These are phyloP conservation scores for Cyanoderma ruficeps DNA, from an alignment of 2,113 vertebrate genomes.

Conservation along the genomic window DNA sequence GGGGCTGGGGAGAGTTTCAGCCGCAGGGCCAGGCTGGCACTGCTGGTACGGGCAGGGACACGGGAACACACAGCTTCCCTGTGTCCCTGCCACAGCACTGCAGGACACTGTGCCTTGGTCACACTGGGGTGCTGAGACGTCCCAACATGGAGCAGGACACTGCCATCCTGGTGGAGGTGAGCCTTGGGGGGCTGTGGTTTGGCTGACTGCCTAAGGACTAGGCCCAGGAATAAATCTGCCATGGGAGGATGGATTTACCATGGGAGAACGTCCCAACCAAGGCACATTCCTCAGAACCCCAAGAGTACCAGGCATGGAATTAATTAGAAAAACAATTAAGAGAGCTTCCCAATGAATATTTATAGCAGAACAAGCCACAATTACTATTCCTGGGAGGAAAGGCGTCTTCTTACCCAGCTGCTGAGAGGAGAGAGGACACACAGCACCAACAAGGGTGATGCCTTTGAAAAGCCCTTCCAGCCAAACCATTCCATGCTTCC, in stretches of 20 bases:
- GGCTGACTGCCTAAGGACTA: not conserved
- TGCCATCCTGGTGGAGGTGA: not conserved
- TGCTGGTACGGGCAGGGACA: fast-evolving
- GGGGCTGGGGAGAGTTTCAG: not conserved
- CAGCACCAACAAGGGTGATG: fast-evolving
- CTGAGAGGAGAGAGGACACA: not conserved
- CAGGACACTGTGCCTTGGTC: not conserved
- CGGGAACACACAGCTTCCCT: not conserved
- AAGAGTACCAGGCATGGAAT: constrained; percentile 14
- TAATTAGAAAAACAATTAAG: constrained; percentile 57
- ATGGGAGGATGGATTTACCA: not conserved
- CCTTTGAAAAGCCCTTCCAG: not conserved
- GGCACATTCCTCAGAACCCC: not conserved
- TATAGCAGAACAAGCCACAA: constrained; percentile 11
- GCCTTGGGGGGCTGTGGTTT: not conserved
- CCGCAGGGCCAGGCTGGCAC: fast-evolving
- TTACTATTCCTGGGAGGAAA: constrained; percentile 15
- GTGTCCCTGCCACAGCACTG: not conserved
- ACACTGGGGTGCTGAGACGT: not conserved
- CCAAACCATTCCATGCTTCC: not conserved
- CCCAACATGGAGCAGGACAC: not conserved
- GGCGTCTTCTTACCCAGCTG: not conserved
- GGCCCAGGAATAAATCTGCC: not conserved
- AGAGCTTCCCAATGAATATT: constrained; percentile 51
- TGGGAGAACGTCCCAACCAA: fast-evolving